These are phyloP conservation scores for Calephelis perditalis DNA, from an alignment of 2,888 invertebrate genomes.

Conservation along the genomic window DNA sequence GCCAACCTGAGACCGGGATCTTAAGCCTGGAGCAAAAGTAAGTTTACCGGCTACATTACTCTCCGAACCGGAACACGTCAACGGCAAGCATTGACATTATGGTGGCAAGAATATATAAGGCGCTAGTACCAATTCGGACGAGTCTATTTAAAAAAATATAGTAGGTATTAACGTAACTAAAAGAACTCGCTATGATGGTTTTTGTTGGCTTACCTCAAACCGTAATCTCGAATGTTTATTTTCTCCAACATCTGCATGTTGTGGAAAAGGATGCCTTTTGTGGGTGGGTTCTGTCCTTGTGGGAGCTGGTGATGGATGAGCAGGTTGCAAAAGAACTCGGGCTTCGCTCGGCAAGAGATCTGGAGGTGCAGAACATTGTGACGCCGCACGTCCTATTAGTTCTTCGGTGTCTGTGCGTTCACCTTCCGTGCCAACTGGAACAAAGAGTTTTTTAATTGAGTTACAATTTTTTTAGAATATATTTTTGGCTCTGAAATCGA, in stretches of 20 bases:
- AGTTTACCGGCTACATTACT: too few species aligned
- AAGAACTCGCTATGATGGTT: too few species aligned
- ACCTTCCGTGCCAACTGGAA: slow-evolving; percentile 80
- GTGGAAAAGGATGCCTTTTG: slow-evolving; percentile 31
- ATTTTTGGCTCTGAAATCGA: too few species aligned
- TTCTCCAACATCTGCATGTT: slow-evolving; percentile 38
- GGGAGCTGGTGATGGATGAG: slow-evolving; percentile 35
- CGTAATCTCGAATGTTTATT: slow-evolving; percentile 60
- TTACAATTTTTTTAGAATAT: too few species aligned
- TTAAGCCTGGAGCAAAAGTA: too few species aligned
- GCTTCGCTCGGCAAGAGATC: slow-evolving; percentile 79
- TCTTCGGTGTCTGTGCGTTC: slow-evolving; percentile 85
- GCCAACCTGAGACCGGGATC: too few species aligned
- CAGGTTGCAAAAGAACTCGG: slow-evolving; percentile 65
- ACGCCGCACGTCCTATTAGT: slow-evolving; percentile 80
- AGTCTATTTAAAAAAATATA: too few species aligned
- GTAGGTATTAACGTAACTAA: too few species aligned
- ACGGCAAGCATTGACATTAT: too few species aligned
- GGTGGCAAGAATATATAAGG: too few species aligned
- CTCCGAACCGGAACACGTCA: too few species aligned
- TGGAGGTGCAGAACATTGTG: slow-evolving; percentile 81
- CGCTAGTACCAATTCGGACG: too few species aligned
- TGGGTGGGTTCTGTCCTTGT: slow-evolving; percentile 27
- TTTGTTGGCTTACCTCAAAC: slow-evolving; percentile 53
- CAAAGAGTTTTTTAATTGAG: background rate